These are phyloP conservation scores for Alces alces DNA, from an alignment of 2,113 vertebrate species.

Conservation along the genomic window DNA sequence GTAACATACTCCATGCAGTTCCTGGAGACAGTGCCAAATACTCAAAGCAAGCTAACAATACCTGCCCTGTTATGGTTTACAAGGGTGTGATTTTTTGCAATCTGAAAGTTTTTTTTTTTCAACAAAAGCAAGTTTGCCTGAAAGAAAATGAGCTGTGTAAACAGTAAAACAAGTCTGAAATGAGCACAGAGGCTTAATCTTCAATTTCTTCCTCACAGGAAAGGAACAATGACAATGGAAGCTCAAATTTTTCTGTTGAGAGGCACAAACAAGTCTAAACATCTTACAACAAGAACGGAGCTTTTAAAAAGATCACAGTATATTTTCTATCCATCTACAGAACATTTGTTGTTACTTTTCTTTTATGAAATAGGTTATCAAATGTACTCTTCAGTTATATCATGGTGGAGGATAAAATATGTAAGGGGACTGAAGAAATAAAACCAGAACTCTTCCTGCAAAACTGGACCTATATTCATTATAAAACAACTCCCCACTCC, in stretches of 20 bases:
- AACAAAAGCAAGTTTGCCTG: conserved; percentile 42
- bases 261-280: background rate
- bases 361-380: background rate
- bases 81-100: conserved; percentile 44
- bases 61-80: conserved; percentile 54
- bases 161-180: conserved; percentile 42
- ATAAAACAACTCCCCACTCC: background rate
- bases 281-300: background rate
- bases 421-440: background rate
- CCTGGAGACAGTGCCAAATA: conserved; percentile 44
- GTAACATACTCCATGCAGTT: conserved; percentile 51
- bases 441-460: background rate
- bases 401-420: background rate
- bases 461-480: background rate
- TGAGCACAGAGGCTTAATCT: background rate
- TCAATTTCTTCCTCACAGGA: background rate
- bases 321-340: background rate
- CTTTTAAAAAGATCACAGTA: background rate
- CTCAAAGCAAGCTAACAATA: conserved; percentile 48
- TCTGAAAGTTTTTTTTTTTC: background rate
- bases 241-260: background rate
- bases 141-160: conserved; percentile 50
- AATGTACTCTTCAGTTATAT: background rate
- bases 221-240: background rate
- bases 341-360: background rate